Evolutionary conservation across 2,113 vertebrate genomes (phyloP), one percentile per base, ranked within the genome.

Genomic region (Syngnathus scovelli): DNA sequence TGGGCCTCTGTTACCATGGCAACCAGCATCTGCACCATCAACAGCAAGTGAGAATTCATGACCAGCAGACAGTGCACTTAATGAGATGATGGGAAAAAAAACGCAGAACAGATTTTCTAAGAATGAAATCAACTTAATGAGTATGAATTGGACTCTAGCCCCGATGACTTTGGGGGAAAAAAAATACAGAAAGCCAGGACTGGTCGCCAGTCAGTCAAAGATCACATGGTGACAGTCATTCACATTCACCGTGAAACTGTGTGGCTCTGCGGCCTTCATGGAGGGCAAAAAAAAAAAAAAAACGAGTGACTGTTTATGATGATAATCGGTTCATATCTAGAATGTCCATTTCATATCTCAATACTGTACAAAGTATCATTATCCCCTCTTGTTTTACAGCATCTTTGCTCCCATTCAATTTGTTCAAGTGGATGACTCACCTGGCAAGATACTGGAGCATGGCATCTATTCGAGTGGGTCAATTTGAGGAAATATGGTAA

Each of bases 1-100:
- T 10, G 71, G 69, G 79, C 79, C 81, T 81, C 76, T 21, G 87
- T 79, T 75, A 23, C 84, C 76, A 72, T 58, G 65, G 76, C 77
- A 75, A 89, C 79, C 51, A 68, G 66, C 72, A 81, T 74, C 78
- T 88, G 80, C 68, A 78, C 61, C 81, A 79, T 78, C 68, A 81
- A 84, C 78, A 82, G 68, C 59, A 48, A 72, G 48, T 74, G 70
- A 76, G 70, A 71, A 58, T 72, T 71, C 88, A 90, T 89, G 60
- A 44, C n/a, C 11, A 65, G 61, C 21, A 16, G 41, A 62, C n/a
- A 6, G 13, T 7, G 3, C 19, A 15, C 61, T 16, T 23, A 5
- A 36, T 21, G 12, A 7, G 23, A 39, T n/a, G 38, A 21, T 13
- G 9, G 9, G 12, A 5, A 46, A 23, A 62, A 44, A 12, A 27